Conservation (phyloP, 2,797 vertebrate species). For the Anguilla megastoma region DNA sequence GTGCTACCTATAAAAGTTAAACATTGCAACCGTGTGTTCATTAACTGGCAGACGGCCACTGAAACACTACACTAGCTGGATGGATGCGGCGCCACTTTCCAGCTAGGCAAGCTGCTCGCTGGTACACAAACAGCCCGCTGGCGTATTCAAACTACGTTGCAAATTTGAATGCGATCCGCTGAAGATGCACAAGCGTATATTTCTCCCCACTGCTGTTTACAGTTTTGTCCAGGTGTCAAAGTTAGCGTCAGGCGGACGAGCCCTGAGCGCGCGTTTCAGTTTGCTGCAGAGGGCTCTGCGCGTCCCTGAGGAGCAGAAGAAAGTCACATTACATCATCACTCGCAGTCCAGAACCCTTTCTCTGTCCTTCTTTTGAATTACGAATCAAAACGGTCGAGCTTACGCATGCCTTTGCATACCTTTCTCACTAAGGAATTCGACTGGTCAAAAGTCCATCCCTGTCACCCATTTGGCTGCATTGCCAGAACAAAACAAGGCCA, state of each 20-base stretch:
- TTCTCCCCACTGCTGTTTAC: background rate
- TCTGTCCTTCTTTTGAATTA: background rate
- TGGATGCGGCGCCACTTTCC: background rate
- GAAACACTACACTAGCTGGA: background rate
- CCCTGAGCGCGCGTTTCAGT: background rate
- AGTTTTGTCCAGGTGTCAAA: background rate
- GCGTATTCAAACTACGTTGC: background rate
- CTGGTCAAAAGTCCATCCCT: background rate
- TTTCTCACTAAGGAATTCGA: background rate
- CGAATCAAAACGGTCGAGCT: background rate
- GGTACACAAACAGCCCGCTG: background rate
- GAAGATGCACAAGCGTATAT: background rate
- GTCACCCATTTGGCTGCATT: background rate
- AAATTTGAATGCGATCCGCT: background rate
- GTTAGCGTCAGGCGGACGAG: background rate
- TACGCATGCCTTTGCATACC: background rate
- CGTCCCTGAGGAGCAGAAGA: constrained; percentile 1
- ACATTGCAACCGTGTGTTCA: too few relatives aligned
- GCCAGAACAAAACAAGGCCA: background rate
- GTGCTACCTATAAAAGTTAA: too few relatives aligned
- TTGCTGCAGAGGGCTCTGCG: background rate
- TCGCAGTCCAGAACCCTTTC: background rate
- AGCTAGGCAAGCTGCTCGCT: background rate
- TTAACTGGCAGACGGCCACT: background rate
- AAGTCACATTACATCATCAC: background rate